Evolutionary conservation across 1,140 invertebrate species (phyloP).

Genomic region (Papilio glaucus): DNA sequence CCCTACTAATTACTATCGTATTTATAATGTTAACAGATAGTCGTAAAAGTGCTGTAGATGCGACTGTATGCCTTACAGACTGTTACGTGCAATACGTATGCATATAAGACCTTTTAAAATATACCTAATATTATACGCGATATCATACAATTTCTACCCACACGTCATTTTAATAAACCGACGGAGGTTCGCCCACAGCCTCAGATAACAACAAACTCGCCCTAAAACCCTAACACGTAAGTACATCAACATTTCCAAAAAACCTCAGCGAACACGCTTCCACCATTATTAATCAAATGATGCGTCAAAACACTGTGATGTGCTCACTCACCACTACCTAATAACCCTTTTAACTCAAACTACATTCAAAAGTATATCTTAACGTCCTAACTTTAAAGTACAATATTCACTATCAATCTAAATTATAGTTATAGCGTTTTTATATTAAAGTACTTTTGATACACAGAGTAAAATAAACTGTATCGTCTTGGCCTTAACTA

Average conservation of each 20-base stretch:
- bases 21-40: too few species aligned
- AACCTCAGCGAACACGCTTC: constrained; percentile 61
- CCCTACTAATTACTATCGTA: too few species aligned
- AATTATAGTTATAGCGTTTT: constrained; percentile 24
- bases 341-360: constrained; percentile 68
- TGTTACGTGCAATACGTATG: too few species aligned
- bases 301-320: constrained; percentile 80
- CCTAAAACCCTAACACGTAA: constrained; percentile 68
- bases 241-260: constrained; percentile 69
- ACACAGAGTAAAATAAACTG: constrained; percentile 46
- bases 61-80: too few species aligned
- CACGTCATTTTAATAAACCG: background rate
- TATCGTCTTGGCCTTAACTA: constrained; percentile 32
- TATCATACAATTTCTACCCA: background rate
- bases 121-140: background rate
- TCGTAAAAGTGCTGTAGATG: too few species aligned
- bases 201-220: constrained; percentile 53
- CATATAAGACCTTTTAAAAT: too few species aligned
- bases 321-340: constrained; percentile 76
- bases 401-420: constrained; percentile 15
- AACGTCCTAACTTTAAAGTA: constrained; percentile 1
- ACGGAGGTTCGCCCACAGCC: constrained; percentile 27
- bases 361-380: constrained; percentile 34
- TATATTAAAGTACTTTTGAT: background rate
- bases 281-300: constrained; percentile 80